Evolutionary conservation across 2,888 invertebrate genomes (phyloP), one percentile per base, ranked within the genome.

Genomic region (Pachymerium ferrugineum): DNA sequence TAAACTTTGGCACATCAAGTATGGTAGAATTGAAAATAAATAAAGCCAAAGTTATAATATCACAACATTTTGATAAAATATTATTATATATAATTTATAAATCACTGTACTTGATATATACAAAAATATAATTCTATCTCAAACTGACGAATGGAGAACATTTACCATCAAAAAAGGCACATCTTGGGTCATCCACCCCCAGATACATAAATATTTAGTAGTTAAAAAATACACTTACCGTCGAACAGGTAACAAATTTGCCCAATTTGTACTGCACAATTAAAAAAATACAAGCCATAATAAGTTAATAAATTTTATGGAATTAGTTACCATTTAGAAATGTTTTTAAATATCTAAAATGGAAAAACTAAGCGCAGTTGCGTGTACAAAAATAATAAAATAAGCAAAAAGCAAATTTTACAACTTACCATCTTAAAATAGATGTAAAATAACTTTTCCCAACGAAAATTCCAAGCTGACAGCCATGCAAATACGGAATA

Each of bases 401-500:
- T 47, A 47, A 54, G 10, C 19, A 54, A 8, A 62, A 25, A 62
- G 28, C 22, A 25, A 62, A 62, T 28, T 28, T 25, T 62, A n/a
- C 6, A 62, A 62, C 62, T 62, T 62, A 62, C 62, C 62, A 62
- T 62, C 12, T 28, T 62, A 28, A 62, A 62, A 62, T 28, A 62
- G 62, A n/a, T 62, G 62, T 28, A 12, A 62, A 62, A 38, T 38
- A 38, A 62, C 4, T 2, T 62, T 54, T 62, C 28, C 14, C 25
- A 62, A 62, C 25, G 3, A 12, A 10, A n/a, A n/a, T n/a, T 62
- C 28, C n/a, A 62, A 62, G 62, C 62, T 28, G n/a, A 38, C 16
- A 25, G 62, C 62, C 62, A 62, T 62, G 62, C 62, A 62, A 62
- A 62, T n/a, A n/a, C n/a, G n/a, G n/a, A n/a, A n/a, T n/a, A n/a